Conservation (phyloP, 2,797 vertebrate genomes). For the Capromys pilorides region DNA sequence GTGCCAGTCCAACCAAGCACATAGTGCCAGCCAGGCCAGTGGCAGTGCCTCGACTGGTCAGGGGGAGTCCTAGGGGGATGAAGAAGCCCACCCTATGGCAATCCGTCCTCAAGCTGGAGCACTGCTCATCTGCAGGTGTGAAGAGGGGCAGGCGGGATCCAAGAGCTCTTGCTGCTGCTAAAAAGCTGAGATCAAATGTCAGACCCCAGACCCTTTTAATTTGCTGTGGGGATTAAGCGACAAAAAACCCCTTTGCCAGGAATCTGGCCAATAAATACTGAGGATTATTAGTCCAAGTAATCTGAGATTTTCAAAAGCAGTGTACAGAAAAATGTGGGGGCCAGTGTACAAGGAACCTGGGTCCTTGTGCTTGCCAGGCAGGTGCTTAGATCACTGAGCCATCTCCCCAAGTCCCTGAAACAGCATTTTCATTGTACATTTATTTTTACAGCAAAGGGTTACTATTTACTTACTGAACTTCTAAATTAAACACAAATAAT, state of each 20-base stretch:
- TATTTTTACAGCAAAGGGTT: slow-evolving; percentile 41
- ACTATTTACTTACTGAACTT: neutral
- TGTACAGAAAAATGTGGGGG: fast-evolving
- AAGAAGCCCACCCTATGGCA: slow-evolving; percentile 91
- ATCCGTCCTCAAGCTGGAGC: slow-evolving; percentile 91
- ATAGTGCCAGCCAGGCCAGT: slow-evolving; percentile 49
- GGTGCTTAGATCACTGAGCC: too few species aligned
- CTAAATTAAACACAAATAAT: slow-evolving; percentile 9
- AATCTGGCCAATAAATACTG: neutral
- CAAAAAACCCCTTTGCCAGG: neutral
- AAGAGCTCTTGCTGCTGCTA: neutral
- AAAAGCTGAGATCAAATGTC: neutral
- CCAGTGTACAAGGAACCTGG: too few species aligned
- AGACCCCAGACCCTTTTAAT: neutral
- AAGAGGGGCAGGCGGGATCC: slow-evolving; percentile 86
- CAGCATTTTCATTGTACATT: neutral
- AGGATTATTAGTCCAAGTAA: neutral
- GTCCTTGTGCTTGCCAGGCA: too few species aligned
- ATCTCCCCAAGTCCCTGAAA: neutral
- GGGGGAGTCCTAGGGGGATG: slow-evolving; percentile 91
- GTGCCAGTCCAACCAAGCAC: fast-evolving
- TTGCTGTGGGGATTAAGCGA: slow-evolving; percentile 16
- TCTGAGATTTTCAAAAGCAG: neutral
- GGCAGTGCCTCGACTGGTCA: neutral
- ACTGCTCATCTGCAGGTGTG: slow-evolving; percentile 91